Conservation (phyloP, 2,888 invertebrate species). For the Tenthredo amoena region DNA sequence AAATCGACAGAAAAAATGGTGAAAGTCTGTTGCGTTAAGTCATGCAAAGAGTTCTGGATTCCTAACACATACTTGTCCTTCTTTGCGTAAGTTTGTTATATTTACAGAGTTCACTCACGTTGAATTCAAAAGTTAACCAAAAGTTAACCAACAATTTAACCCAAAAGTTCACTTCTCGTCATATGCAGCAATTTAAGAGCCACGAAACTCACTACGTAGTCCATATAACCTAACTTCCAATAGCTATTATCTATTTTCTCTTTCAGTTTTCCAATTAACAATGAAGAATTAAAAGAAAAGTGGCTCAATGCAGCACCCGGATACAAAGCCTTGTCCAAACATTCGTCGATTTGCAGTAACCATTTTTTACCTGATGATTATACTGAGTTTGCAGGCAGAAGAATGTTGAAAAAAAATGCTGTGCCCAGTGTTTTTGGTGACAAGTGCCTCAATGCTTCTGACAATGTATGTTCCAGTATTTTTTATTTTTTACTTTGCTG, state of each 20-base stretch:
- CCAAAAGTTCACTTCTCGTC: neutral
- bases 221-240: neutral
- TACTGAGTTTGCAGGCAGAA: slow-evolving; percentile 29
- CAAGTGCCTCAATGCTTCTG: neutral
- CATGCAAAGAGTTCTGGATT: slow-evolving; percentile 12
- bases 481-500: neutral
- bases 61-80: slow-evolving; percentile 32
- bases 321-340: slow-evolving; percentile 50
- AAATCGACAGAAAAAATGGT: neutral
- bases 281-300: slow-evolving; percentile 44
- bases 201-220: neutral
- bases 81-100: slow-evolving; percentile 51
- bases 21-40: slow-evolving; percentile 17
- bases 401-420: slow-evolving; percentile 46
- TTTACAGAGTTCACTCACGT: neutral
- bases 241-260: neutral
- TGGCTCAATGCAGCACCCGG: slow-evolving; percentile 48
- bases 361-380: slow-evolving; percentile 47
- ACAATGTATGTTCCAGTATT: slow-evolving; percentile 11
- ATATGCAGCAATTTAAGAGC: neutral
- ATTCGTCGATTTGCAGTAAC: slow-evolving; percentile 47
- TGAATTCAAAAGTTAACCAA: neutral
- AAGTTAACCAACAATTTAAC: neutral
- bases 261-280: slow-evolving; percentile 23
- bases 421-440: slow-evolving; percentile 48